phyloP scores from a whole-genome alignment of 2,888 invertebrate genomes.

The Philonicus albiceps region DNA sequence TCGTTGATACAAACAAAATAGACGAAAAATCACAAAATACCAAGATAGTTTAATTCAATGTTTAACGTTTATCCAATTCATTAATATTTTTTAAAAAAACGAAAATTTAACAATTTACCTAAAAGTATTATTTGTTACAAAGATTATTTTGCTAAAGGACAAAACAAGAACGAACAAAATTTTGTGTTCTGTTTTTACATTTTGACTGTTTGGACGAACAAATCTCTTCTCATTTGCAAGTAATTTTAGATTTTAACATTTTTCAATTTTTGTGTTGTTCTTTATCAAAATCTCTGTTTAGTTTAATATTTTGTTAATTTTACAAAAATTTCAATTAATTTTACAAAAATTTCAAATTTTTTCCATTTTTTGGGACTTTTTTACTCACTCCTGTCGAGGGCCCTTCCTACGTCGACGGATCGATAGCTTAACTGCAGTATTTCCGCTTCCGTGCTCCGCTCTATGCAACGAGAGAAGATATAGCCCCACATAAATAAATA shows the following conservation, averaged over 20 bases:
- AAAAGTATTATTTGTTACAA: not conserved
- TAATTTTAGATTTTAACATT: not conserved
- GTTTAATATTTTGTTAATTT: not conserved
- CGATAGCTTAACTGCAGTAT: constrained; percentile 52
- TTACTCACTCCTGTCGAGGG: constrained; percentile 53
- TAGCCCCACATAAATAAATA: constrained; percentile 35
- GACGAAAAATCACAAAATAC: not conserved
- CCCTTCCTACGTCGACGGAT: constrained; percentile 52
- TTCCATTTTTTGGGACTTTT: constrained; percentile 18
- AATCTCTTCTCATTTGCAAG: not conserved
- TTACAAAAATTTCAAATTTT: constrained; percentile 2
- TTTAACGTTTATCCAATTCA: constrained; percentile 8
- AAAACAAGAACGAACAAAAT: constrained; percentile 17
- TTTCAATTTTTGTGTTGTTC: constrained; percentile 43
- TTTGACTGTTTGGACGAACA: not conserved
- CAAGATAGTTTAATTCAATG: not conserved
- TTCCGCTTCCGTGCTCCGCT: constrained; percentile 51
- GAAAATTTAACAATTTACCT: not conserved
- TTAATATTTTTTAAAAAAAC: not conserved
- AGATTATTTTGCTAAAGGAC: constrained; percentile 33
- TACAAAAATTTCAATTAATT: not conserved
- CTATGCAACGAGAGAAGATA: constrained; percentile 43
- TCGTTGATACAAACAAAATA: constrained; percentile 9
- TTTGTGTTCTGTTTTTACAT: not conserved
- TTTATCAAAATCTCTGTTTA: constrained; percentile 24